A percentile compares a stretch with the other conserved stretches of the same genome.
phyloP scores from a whole-genome alignment of 2,797 vertebrate genomes.

The Acropternis orthonyx region DNA sequence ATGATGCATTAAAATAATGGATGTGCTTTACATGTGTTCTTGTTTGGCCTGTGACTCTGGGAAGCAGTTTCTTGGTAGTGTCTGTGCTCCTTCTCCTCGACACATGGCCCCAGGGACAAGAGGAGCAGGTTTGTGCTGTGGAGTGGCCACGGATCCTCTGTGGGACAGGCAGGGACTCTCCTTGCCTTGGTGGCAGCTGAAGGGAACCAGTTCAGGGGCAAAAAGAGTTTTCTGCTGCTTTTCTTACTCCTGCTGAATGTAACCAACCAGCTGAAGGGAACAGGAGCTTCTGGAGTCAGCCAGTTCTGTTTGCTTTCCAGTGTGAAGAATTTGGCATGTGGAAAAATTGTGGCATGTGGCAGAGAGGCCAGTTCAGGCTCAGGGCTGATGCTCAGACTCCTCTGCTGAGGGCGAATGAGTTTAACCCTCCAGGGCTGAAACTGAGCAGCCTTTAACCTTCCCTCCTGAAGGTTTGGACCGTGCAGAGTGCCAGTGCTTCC shows the following conservation, averaged over 20 bases:
- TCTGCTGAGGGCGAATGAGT: background rate
- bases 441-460: background rate
- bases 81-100: background rate
- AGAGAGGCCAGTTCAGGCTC: background rate
- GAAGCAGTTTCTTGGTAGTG: background rate
- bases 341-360: background rate
- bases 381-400: background rate
- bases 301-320: background rate
- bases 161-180: background rate
- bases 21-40: background rate
- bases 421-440: background rate
- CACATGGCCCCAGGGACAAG: background rate
- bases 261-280: background rate
- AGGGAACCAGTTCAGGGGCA: background rate
- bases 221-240: background rate
- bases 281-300: background rate
- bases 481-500: background rate
- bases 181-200: background rate
- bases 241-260: background rate
- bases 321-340: background rate
- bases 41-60: background rate
- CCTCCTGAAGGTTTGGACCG: background rate
- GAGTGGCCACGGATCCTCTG: accelerated
- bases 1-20: background rate
- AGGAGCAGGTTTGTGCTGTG: background rate